Evolutionary conservation across 2,888 invertebrate genomes (phyloP), one percentile per base, ranked within the genome.

Genomic region (Stegophylla sp.): DNA sequence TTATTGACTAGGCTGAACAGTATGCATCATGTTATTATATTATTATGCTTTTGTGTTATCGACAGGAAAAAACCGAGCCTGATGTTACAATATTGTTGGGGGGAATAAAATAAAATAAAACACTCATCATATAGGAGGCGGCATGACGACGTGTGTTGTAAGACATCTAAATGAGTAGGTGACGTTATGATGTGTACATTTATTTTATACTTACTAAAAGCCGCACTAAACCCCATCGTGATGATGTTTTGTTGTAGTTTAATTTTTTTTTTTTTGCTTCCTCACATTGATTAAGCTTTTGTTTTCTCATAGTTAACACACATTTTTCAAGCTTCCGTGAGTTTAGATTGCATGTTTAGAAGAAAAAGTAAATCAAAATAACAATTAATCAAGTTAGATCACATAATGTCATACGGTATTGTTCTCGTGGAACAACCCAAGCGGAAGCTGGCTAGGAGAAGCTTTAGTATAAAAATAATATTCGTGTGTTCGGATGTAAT

Each of bases 291-390:
- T 75, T 51, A 75, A 75, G 41, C 48, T 73, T 48, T 20, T 41
- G 28, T 28, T 53, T 12, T n/a, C n/a, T 41, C 43, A n/a, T 73
- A 59, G 73, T 73, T 73, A 73, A 43, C 59, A 41, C 3, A 59
- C 23, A 61, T 10, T 13, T 23, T 13, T 72, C 45, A 79, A 79
- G 77, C 77, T 79, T 45, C 69, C 69, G 41, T 61, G 1, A 34
- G 79, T 79, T 79, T 79, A 79, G 79, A 79, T 69, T 79, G 79
- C 69, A 34, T 61, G 77, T 67, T 79, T 79, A 71, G 61, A 66
- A 13, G 66, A 66, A 51, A 66, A 71, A 69, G n/a, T 48, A 59
- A 28, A 26, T 34, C 34, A 67, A 51, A 28, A 28, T 20, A 28
- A 45, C 5, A 9, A 26, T 26, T 10, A 20, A 53, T 41, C 23